These are phyloP conservation scores for Masticophis lateralis DNA, from an alignment of 2,797 vertebrate genomes.

Conservation along the genomic window DNA sequence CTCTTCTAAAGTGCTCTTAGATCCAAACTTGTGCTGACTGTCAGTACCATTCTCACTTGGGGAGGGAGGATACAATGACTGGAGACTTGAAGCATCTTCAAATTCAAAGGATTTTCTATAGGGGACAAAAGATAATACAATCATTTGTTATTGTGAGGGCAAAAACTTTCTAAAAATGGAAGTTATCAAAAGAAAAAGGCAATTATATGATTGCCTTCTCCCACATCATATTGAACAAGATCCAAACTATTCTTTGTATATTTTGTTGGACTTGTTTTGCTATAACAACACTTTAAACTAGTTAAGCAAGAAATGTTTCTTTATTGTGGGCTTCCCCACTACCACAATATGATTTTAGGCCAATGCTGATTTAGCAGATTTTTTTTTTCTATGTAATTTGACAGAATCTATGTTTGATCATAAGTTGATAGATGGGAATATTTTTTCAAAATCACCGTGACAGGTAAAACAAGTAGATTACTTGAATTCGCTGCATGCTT, in stretches of 20 bases:
- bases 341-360: not conserved
- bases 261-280: not conserved
- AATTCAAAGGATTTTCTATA: constrained; percentile 93
- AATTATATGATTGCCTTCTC: not conserved
- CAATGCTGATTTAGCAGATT: not conserved
- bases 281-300: not conserved
- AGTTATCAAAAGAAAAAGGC: not conserved
- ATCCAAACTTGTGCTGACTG: constrained; percentile 81
- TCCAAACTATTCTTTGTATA: not conserved
- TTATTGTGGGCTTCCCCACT: not conserved
- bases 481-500: not conserved
- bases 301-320: not conserved
- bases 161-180: not conserved
- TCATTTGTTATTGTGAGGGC: not conserved
- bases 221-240: not conserved
- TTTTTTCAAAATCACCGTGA: not conserved
- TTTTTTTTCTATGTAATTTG: not conserved
- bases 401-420: not conserved
- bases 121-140: constrained; percentile 39
- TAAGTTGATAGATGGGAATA: not conserved
- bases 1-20: constrained; percentile 98
- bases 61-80: constrained; percentile 83
- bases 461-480: not conserved
- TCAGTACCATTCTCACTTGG: constrained; percentile 92
- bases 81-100: constrained; percentile 86